Evolutionary conservation across 1,140 invertebrate species (phyloP).

Genomic region (Elymnias hypermnestra): DNA sequence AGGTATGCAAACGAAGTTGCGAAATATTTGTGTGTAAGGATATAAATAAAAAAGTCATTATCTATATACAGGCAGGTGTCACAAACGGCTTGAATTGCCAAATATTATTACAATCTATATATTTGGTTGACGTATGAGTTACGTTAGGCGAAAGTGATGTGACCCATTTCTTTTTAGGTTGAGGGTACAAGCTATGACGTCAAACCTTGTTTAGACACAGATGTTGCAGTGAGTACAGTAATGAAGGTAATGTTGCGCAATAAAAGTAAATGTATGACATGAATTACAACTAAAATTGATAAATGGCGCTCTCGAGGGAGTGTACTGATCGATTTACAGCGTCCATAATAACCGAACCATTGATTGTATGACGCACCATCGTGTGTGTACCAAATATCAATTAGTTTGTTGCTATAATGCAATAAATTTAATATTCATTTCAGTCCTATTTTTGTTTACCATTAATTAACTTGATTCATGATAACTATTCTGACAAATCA

Average conservation of each 20-base stretch:
- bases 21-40: too few species aligned
- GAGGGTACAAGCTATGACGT: conserved; percentile 44
- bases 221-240: conserved; percentile 26
- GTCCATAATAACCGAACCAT: conserved; percentile 12
- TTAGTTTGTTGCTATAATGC: too few species aligned
- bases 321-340: conserved; percentile 27
- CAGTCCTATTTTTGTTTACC: too few species aligned
- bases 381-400: not conserved
- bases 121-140: conserved; percentile 44
- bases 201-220: conserved; percentile 37
- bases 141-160: conserved; percentile 45
- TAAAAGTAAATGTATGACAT: conserved; percentile 34
- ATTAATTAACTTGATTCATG: too few species aligned
- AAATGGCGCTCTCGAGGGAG: conserved; percentile 21
- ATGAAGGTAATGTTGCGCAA: conserved; percentile 47
- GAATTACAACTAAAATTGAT: conserved; percentile 18
- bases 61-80: too few species aligned
- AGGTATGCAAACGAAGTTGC: too few species aligned
- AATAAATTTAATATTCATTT: too few species aligned
- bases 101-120: conserved; percentile 12
- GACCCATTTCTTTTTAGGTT: conserved; percentile 61
- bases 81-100: conserved; percentile 1
- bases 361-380: conserved; percentile 11
- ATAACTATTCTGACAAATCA: too few species aligned
- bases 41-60: too few species aligned